Percentiles rank a stretch among this genome's conserved stretches.
Evolutionary conservation across 2,888 invertebrate genomes (phyloP).

Genomic region (Hofmannophila pseudospretella): DNA sequence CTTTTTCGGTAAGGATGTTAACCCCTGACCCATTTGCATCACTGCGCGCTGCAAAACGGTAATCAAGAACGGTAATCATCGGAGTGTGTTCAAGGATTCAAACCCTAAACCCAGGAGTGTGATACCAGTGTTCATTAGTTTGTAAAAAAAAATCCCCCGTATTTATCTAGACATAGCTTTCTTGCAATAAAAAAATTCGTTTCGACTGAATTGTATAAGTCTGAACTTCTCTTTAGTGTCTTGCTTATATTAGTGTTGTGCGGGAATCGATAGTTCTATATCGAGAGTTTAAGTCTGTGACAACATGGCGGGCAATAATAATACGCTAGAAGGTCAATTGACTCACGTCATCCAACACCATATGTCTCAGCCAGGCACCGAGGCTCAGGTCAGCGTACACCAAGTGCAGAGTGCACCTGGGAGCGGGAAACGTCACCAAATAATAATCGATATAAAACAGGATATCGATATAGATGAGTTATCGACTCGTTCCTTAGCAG

Average conservation of each 20-base stretch:
- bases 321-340: conserved; percentile 55
- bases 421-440: conserved; percentile 67
- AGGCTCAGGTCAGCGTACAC: conserved; percentile 69
- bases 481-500: conserved; percentile 67
- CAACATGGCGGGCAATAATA: conserved; percentile 59
- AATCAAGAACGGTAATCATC: conserved; percentile 18
- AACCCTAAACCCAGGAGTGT: conserved; percentile 30
- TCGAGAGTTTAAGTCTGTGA: conserved; percentile 30
- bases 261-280: conserved; percentile 25
- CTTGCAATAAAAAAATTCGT: conserved; percentile 31
- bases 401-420: conserved; percentile 61
- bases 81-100: conserved; percentile 38
- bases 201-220: conserved; percentile 56
- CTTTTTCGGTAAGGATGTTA: conserved; percentile 42
- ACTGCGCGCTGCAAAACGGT: conserved; percentile 50
- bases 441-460: conserved; percentile 73
- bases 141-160: conserved; percentile 26
- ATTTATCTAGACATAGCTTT: conserved; percentile 30
- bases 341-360: conserved; percentile 68
- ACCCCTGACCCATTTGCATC: conserved; percentile 66
- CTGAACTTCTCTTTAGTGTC: conserved; percentile 35
- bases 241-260: conserved; percentile 21
- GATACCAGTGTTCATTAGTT: conserved; percentile 72
- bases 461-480: conserved; percentile 70
- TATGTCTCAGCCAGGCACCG: conserved; percentile 54